A percentile compares a stretch with the other conserved stretches of the same genome.
Evolutionary conservation across 23 tunicate genomes (phyloP).

Genomic region (Oikopleura albicans): DNA sequence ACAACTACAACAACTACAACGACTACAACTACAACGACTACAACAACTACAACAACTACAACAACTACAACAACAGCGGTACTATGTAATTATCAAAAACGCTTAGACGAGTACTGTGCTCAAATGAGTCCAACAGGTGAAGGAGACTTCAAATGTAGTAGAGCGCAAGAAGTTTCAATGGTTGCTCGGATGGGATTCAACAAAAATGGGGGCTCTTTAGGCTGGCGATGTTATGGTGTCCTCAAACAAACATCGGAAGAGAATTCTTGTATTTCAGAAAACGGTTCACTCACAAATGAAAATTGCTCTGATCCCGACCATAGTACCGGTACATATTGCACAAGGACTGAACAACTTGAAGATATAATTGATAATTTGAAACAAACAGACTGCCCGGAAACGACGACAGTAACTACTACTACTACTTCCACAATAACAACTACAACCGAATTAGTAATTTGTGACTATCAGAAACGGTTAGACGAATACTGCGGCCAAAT

Average conservation of each 20-base stretch:
- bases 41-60: neutral
- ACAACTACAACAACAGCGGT: no score
- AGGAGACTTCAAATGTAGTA: neutral
- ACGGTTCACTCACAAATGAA: neutral
- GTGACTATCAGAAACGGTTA: neutral
- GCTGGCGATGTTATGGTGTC: neutral
- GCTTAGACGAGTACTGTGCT: neutral
- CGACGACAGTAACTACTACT: neutral
- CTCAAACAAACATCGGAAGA: neutral
- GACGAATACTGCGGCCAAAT: neutral
- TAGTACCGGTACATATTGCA: neutral
- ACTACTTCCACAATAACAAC: neutral
- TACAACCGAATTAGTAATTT: neutral
- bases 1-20: neutral
- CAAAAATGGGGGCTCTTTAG: neutral
- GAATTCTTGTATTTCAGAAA: neutral
- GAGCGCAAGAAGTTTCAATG: neutral
- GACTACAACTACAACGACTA: neutral
- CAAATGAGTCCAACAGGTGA: neutral
- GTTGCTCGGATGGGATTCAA: neutral
- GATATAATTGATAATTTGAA: neutral
- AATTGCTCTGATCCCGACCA: neutral
- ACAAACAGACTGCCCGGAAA: neutral
- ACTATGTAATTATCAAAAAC: neutral
- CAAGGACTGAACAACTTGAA: neutral